Conservation (phyloP, 2,797 vertebrate species). For the Chromis chromis region DNA sequence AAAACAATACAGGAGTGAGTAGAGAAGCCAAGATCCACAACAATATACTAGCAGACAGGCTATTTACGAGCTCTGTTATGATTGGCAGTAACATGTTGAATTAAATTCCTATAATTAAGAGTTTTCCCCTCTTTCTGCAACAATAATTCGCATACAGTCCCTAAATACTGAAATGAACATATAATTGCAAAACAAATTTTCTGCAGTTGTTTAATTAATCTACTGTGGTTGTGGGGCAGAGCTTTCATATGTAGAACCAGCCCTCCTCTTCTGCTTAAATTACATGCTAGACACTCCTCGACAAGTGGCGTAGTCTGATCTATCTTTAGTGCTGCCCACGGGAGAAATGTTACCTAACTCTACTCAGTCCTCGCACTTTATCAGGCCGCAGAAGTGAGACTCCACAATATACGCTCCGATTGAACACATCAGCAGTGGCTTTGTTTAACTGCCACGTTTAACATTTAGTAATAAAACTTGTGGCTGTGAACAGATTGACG, state of each 20-base stretch:
- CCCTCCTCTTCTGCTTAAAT: conserved; percentile 68
- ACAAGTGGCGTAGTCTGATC: conserved; percentile 74
- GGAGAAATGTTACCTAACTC: conserved; percentile 70
- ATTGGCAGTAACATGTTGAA: no score
- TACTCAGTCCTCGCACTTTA: conserved; percentile 55
- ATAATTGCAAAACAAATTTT: neutral
- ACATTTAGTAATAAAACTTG: conserved; percentile 9
- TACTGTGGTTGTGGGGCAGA: conserved; percentile 14
- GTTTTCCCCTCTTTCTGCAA: no score
- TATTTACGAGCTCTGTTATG: no score
- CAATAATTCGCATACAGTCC: no score
- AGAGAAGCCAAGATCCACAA: no score
- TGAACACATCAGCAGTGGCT: conserved; percentile 12
- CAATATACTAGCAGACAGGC: no score
- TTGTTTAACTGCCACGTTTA: conserved; percentile 8
- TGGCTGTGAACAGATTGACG: neutral
- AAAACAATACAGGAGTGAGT: no score
- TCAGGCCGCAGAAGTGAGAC: conserved; percentile 38
- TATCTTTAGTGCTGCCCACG: conserved; percentile 79
- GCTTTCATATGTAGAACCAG: conserved; percentile 22
- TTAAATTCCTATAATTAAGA: no score
- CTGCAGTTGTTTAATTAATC: conserved; percentile 7
- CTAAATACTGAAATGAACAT: neutral
- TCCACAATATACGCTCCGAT: conserved; percentile 28
- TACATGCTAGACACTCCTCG: conserved; percentile 61